These are phyloP conservation scores for Crocuta crocuta DNA, from an alignment of 2,113 vertebrate species.

Conservation along the genomic window DNA sequence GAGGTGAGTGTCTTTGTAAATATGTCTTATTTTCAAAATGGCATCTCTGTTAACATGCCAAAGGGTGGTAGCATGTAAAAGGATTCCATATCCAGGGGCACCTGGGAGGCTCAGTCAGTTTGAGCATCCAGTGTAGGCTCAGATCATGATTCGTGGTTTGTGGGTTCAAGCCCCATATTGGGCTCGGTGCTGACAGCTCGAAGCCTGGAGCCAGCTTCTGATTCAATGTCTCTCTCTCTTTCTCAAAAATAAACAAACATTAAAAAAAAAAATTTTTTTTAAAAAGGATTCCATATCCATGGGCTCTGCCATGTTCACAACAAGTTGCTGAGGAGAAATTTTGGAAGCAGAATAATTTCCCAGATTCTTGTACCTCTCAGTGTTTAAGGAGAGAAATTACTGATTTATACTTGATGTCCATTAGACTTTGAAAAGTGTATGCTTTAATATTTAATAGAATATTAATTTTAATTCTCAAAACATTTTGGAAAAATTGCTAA, in stretches of 20 bases:
- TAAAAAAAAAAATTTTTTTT: too few species aligned
- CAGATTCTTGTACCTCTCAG: background rate
- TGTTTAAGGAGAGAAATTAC: background rate
- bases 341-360: background rate
- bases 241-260: too few species aligned
- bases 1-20: slow-evolving; percentile 87
- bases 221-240: too few species aligned
- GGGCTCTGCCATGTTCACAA: background rate
- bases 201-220: too few species aligned
- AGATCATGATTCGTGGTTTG: too few species aligned
- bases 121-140: too few species aligned
- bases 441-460: background rate
- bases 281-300: background rate
- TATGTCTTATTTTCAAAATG: background rate
- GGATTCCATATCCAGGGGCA: background rate
- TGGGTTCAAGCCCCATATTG: too few species aligned
- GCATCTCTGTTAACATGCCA: background rate
- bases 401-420: background rate
- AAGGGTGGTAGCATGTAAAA: background rate
- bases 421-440: slow-evolving; percentile 16
- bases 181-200: too few species aligned
- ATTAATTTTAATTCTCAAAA: background rate
- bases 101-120: too few species aligned
- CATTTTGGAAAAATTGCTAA: background rate
- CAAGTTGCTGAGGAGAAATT: background rate